Base-by-base conservation (phyloP, 2,888 invertebrate species). In the Siphlonurus alternatus region DNA sequence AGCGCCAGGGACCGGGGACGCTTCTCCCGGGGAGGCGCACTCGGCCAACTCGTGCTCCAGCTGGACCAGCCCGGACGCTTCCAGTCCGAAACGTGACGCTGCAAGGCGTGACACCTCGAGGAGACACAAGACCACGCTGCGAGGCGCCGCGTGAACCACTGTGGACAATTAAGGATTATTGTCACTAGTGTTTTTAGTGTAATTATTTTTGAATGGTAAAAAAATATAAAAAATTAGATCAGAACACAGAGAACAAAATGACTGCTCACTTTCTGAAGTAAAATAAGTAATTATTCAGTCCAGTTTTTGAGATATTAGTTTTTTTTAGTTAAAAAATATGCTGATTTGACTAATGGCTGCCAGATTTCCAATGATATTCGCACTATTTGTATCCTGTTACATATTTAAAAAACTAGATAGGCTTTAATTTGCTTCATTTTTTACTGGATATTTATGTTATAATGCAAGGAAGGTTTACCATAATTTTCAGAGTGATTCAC, bases 1-100 rank as follows among this genome's bases (percentile, higher is more conserved):
- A n/a, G 61, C 20, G 3, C 61, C 25, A 24, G 61, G 38, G 23
- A 22, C n/a, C 20, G 56, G 56, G 7, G 56, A 56, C 7, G 22
- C 20, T 7, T 56, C 22, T 7, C n/a, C n/a, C 5, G 56, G 56
- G 20, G 56, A 56, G 7, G 56, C n/a, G n/a, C 56, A 56, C 22
- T 84, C 79, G n/a, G 88, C 91, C 65, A 93, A 90, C 78, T 92
- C 91, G 71, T 86, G 85, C 77, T 92, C 92, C 70, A 92, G 79
- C 73, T 88, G 86, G 65, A 93, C 88, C 66, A 93, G 79, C 24
- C 83, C 83, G 0, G 92, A 91, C 1, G 92, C 90, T 74, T 92
- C 92, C 68, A 93, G 78, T 59, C 85, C 85, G 76, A 82, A 89
- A 72, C 82, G 81, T 51, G 68, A 67, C 60, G 86, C 85, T 2